Base-by-base conservation (phyloP, 2,113 vertebrate species). In the Sprattus sprattus region DNA sequence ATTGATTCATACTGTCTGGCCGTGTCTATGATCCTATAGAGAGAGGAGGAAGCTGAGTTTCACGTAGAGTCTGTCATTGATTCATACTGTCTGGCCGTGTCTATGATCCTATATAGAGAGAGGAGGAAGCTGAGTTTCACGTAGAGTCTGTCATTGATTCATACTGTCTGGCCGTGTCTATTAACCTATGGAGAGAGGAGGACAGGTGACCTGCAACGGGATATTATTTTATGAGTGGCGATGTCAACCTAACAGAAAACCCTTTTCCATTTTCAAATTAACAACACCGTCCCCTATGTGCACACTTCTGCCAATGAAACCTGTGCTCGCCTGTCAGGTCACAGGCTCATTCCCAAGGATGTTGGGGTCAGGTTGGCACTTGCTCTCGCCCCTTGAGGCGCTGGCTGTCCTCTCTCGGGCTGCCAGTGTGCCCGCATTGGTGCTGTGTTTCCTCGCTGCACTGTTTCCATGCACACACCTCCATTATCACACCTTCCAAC, bases 401-500 rank as follows among this genome's bases (percentile, higher is more conserved):
- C n/a, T 9, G 28, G 39, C 47, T 9, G 28, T 71, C 25, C 28
- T 78, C 71, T 78, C 28, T 32, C 3, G 71, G 28, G 71, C 16
- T 16, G 71, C 9, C 28, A 15, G 4, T 32, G 32, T 39, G 71
- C 64, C 64, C 64, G 8, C n/a, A 25, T 10, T 28, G n/a, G 64
- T n/a, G 57, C n/a, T 60, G 54, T 60, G 18, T 54, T 54, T 52
- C 60, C 60, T 7, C 7, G 64, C 64, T 7, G 2, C 9, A 16
- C 28, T 75, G 28, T 75, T 39, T 39, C 71, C 4, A 15, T 13
- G 25, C 71, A 71, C 11, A 78, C 28, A 15, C 15, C 71, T 78
- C 71, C 71, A 32, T 78, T 44, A 16, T 78, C 71, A 78, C 71
- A 78, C 71, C 71, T 78, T 78, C 28, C 71, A 78, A 32, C 28